A percentile compares a stretch with the other conserved stretches of the same genome.
Conservation (phyloP, 1,140 invertebrate species). For the Anadara kagoshimensis region DNA sequence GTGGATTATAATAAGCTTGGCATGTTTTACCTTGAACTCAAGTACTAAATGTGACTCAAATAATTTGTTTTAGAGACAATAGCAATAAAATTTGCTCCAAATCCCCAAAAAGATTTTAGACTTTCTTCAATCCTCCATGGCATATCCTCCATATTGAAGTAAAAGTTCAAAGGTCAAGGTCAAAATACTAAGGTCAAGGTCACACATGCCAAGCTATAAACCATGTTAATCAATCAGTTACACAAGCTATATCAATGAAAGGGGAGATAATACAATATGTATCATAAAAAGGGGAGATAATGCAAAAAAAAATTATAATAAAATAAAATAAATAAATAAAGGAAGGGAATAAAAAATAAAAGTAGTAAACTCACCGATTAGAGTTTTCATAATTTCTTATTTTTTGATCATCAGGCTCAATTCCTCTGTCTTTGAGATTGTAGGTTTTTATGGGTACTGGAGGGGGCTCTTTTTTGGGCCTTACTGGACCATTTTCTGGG, state of each 20-base stretch:
- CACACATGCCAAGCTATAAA: neutral
- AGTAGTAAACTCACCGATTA: slow-evolving; percentile 49
- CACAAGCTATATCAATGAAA: neutral
- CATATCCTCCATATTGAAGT: too few relatives aligned
- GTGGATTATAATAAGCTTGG: neutral
- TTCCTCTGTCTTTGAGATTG: slow-evolving; percentile 59
- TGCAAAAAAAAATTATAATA: neutral
- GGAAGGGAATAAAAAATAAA: neutral
- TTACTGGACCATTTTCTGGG: neutral
- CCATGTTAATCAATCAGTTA: neutral
- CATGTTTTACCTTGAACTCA: neutral
- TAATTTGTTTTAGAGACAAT: too few relatives aligned
- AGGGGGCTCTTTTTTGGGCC: slow-evolving; percentile 58
- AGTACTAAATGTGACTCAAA: too few relatives aligned
- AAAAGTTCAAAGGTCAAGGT: too few relatives aligned
- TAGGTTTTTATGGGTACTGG: slow-evolving; percentile 67
- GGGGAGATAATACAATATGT: neutral
- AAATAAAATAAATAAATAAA: neutral
- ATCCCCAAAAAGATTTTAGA: too few relatives aligned
- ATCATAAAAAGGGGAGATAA: neutral
- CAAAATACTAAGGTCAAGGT: neutral
- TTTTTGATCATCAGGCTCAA: slow-evolving; percentile 62
- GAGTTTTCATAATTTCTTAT: slow-evolving; percentile 67
- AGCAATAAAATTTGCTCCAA: too few relatives aligned
- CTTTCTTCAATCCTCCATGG: too few relatives aligned